phyloP scores from a whole-genome alignment of 2,113 vertebrate genomes.

The Hemichromis elongatus region DNA sequence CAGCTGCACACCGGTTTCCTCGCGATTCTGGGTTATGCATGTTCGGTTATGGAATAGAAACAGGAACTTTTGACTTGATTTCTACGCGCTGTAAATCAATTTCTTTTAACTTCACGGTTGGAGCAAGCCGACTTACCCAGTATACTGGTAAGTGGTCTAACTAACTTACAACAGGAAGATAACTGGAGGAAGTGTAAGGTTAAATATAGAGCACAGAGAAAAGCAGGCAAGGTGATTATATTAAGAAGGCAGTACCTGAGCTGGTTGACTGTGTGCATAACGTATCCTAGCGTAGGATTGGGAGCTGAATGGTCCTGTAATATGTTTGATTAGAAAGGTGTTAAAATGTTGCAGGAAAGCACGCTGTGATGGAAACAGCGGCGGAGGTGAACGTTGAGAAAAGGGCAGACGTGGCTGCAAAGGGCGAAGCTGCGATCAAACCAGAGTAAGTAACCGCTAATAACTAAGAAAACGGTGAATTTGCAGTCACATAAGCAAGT shows the following conservation, averaged over 20 bases:
- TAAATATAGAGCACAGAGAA: not conserved
- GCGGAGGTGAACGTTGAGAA: not conserved
- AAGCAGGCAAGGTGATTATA: not conserved
- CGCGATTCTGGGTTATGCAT: not conserved
- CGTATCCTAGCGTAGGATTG: not conserved
- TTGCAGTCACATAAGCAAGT: not conserved
- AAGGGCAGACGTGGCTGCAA: not conserved
- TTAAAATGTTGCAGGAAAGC: not conserved
- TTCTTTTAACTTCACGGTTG: not conserved
- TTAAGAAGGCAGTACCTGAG: not conserved
- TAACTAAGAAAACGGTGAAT: not conserved
- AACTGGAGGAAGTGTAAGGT: not conserved
- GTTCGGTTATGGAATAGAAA: not conserved
- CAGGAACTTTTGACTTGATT: rapidly evolving
- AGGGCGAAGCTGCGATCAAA: slow-evolving; percentile 69
- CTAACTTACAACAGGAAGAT: not conserved
- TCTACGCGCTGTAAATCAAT: not conserved
- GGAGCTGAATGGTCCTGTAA: not conserved
- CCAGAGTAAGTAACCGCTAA: slow-evolving; percentile 52
- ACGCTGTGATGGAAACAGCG: slow-evolving; percentile 40
- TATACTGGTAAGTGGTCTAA: not conserved
- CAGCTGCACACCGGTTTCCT: not conserved
- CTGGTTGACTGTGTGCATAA: not conserved
- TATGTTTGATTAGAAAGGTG: not conserved
- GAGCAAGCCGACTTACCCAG: not conserved